Evolutionary conservation across 2,797 vertebrate genomes (phyloP).

Genomic region (Notolabrus celidotus): DNA sequence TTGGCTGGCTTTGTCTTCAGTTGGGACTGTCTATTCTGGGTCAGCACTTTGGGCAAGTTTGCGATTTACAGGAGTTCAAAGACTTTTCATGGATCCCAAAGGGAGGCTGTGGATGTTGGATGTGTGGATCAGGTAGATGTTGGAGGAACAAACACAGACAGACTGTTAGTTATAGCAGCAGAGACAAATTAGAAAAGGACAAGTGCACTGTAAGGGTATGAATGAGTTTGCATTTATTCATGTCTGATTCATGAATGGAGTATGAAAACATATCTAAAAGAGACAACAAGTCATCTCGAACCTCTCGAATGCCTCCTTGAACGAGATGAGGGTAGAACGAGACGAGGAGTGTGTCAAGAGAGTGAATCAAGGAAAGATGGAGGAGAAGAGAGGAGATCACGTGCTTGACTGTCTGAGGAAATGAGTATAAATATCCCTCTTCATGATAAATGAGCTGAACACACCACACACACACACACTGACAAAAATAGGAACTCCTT

Average conservation of each 20-base stretch:
- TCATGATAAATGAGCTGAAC: constrained; percentile 47
- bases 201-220: background rate
- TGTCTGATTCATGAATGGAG: constrained; percentile 36
- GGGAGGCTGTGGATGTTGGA: constrained; percentile 15
- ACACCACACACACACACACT: constrained; percentile 8
- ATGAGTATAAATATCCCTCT: constrained; percentile 66
- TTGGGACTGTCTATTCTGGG: constrained; percentile 45
- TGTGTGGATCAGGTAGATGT: constrained; percentile 19
- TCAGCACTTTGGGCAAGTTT: constrained; percentile 65
- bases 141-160: constrained; percentile 7
- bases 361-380: constrained; percentile 22
- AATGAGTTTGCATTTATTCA: constrained; percentile 6
- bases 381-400: constrained; percentile 24
- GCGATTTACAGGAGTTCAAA: constrained; percentile 59
- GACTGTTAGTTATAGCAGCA: constrained; percentile 5
- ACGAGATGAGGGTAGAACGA: background rate
- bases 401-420: constrained; percentile 49
- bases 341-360: constrained; percentile 5
- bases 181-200: background rate
- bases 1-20: constrained; percentile 51
- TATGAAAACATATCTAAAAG: constrained; percentile 31
- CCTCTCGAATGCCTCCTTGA: constrained; percentile 26
- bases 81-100: constrained; percentile 43
- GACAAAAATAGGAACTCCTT: constrained; percentile 37
- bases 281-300: constrained; percentile 9